Evolutionary conservation across 2,797 vertebrate genomes (phyloP), one percentile per base, ranked within the genome.

Genomic region (Coreius guichenoti): DNA sequence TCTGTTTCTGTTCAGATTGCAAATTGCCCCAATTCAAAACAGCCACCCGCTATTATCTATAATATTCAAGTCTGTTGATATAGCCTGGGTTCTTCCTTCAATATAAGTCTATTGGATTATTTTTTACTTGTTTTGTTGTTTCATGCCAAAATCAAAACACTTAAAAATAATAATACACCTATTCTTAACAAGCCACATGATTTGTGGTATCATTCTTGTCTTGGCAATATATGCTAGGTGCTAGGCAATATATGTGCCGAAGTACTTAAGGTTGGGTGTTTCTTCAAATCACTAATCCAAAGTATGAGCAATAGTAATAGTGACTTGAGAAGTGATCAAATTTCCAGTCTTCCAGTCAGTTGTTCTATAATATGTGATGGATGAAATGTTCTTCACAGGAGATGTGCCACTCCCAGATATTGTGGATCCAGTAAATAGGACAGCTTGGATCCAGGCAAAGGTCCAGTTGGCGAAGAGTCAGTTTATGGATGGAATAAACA

Each of bases 401-500:
- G 97, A 98, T 58, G 94, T 98, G 11, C 92, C 88, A 19, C 89
- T 99, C 51, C 86, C 93, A 70, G 83, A 95, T 86, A 93, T 98
- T n/a, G 91, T 96, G 90, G 94, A 98, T 90, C 93, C 94, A 80
- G 83, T 78, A 51, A 95, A 96, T 88, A 96, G 98, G 93, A 94
- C 94, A 17, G 91, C 91, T 0, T 99, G 98, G 98, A 96, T 99
- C 93, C 92, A 88, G 17, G 92, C 95, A 49, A 95, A 97, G 86
- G 90, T 99, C 80, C 86, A 92, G 33, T 92, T 98, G 92, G 97
- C 97, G 69, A 97, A 97, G 93, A 92, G 68, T 1, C 98, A 98
- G 87, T 96, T 97, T 80, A 97, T 99, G 98, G 98, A 99, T 90
- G 98, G 98, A 76, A 98, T 99, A 93, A 99, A 99, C 92, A 89